phyloP scores from a whole-genome alignment of 2,888 invertebrate species.

The Sipha maydis region DNA sequence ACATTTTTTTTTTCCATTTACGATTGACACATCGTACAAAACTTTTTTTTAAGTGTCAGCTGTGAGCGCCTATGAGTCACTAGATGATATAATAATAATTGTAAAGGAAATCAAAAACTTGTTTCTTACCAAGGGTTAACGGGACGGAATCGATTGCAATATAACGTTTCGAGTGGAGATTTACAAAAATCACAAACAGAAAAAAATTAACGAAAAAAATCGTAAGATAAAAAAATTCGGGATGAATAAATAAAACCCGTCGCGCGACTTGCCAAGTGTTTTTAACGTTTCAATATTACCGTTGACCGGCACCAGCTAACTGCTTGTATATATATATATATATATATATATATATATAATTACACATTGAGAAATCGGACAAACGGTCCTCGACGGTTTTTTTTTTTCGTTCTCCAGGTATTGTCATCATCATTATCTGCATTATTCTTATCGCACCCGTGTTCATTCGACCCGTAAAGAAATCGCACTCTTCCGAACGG shows the following conservation, averaged over 20 bases:
- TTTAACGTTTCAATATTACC: conserved; percentile 47
- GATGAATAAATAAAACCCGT: conserved; percentile 41
- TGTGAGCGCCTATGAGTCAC: neutral
- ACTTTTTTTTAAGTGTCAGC: neutral
- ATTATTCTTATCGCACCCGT: neutral
- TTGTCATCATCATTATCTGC: neutral
- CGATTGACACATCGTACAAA: neutral
- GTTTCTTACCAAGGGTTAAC: conserved; percentile 25
- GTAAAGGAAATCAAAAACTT: conserved; percentile 13
- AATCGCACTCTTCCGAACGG: neutral
- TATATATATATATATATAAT: no score
- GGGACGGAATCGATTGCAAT: conserved; percentile 11
- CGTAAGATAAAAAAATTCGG: conserved; percentile 1
- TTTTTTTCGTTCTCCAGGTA: neutral
- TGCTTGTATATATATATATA: no score
- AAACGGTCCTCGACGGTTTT: neutral
- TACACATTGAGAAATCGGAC: conserved; percentile 41
- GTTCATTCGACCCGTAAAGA: neutral
- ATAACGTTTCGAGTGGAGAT: neutral
- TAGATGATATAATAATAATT: neutral
- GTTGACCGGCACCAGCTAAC: conserved; percentile 25
- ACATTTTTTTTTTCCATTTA: neutral
- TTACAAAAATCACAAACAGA: conserved; percentile 20
- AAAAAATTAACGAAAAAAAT: neutral
- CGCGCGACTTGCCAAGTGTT: conserved; percentile 43